Conservation (phyloP, 2,888 invertebrate genomes). For the Tenthredo mesomela region DNA sequence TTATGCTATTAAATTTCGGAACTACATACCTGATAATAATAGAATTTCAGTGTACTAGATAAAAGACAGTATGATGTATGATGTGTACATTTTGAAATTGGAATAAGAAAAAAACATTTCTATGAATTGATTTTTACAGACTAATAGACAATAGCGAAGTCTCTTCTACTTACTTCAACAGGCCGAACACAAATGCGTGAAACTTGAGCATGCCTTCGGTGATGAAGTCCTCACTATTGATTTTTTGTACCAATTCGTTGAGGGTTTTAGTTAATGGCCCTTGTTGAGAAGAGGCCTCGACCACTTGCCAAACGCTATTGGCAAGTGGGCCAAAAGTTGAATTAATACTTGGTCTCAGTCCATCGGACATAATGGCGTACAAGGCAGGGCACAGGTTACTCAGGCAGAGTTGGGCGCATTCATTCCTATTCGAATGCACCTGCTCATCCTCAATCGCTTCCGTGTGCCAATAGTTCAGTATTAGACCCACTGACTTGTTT, state of each 20-base stretch:
- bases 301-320: conserved; percentile 94
- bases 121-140: neutral
- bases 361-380: conserved; percentile 91
- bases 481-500: conserved; percentile 86
- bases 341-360: conserved; percentile 88
- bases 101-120: conserved; percentile 26
- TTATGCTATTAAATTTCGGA: conserved; percentile 10
- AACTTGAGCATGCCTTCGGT: conserved; percentile 92
- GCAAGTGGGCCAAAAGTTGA: conserved; percentile 92
- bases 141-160: neutral
- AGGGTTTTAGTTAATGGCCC: conserved; percentile 91
- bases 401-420: conserved; percentile 87
- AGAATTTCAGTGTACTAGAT: neutral
- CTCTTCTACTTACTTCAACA: conserved; percentile 86
- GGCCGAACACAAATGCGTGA: conserved; percentile 92
- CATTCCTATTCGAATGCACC: conserved; percentile 80
- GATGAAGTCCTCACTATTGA: conserved; percentile 90
- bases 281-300: conserved; percentile 92
- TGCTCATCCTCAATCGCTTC: conserved; percentile 80
- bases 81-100: neutral
- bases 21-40: neutral
- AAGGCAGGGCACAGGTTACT: conserved; percentile 90
- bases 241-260: conserved; percentile 89
- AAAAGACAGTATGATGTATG: neutral
- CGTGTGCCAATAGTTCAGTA: conserved; percentile 85